These are phyloP conservation scores for Tympanoctomys barrerae DNA, from an alignment of 2,797 vertebrate species.

Conservation along the genomic window DNA sequence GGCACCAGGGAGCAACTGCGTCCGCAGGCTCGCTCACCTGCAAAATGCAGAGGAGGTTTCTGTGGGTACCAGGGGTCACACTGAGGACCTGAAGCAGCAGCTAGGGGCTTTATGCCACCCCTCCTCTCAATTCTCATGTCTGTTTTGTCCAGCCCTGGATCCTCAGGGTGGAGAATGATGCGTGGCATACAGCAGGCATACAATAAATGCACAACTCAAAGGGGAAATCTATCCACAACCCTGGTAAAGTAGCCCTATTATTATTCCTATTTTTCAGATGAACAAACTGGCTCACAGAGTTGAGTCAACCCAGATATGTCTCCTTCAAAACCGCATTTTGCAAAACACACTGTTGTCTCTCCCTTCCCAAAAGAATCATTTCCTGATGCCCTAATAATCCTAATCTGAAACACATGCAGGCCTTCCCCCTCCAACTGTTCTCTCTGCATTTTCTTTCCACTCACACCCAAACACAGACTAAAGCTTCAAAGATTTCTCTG, in stretches of 20 bases:
- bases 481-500: not conserved
- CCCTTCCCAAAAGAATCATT: not conserved
- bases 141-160: not conserved
- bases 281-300: not conserved
- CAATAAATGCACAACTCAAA: not conserved
- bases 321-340: not conserved
- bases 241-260: not conserved
- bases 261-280: not conserved
- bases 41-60: not conserved
- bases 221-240: not conserved
- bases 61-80: not conserved
- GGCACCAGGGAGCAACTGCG: not conserved
- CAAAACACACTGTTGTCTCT: not conserved
- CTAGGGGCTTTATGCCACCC: not conserved
- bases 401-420: not conserved
- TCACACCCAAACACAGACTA: not conserved
- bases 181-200: not conserved
- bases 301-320: not conserved
- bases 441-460: not conserved
- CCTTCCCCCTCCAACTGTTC: not conserved
- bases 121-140: rapidly evolving
- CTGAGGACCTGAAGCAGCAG: rapidly evolving
- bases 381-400: not conserved
- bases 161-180: not conserved
- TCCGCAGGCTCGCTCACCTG: not conserved